Evolutionary conservation across 2,888 invertebrate species (phyloP), one percentile per base, ranked within the genome.

Genomic region (Hyposoter dolosus): DNA sequence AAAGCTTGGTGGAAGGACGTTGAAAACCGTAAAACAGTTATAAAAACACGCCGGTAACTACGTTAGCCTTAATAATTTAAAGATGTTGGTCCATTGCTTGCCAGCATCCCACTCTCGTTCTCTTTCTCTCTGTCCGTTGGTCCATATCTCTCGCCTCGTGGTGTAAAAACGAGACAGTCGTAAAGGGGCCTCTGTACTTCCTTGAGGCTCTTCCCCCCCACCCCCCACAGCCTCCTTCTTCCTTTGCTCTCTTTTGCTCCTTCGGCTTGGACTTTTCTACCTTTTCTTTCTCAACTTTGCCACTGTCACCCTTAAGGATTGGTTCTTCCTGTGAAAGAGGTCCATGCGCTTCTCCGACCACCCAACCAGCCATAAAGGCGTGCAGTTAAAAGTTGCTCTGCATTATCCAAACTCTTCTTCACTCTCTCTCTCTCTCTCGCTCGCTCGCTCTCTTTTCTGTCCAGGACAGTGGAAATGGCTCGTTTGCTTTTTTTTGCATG

Each of bases 1-100:
- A 83, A 78, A 80, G 63, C 47, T 66, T 40, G 78, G 60, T 47
- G 78, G 60, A 74, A 78, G 79, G 84, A 79, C 88, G 86, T 81
- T 81, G 85, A 84, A 88, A 90, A 93, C 83, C 91, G 92, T 93
- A 93, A 93, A 93, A 93, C 93, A 93, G 93, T 93, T 93, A 93
- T 93, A 93, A 93, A 92, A 92, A 91, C 91, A 93, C 93, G 92
- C 91, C 92, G 92, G 93, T 93, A 93, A 93, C 93, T 93, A 92
- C 93, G 93, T 93, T 93, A 93, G 88, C 89, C 92, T 93, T 91
- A 93, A 93, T 93, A 93, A 93, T 93, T 92, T 92, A 93, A 89
- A 90, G 40, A 75, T 45, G 47, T 32, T 32, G 75, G 63, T 66
- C 77, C 68, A 68, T 47, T 32, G 60, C 72, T 50, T n/a, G 23